Evolutionary conservation across 2,888 invertebrate species (phyloP).

Genomic region (Strigamia maritima): DNA sequence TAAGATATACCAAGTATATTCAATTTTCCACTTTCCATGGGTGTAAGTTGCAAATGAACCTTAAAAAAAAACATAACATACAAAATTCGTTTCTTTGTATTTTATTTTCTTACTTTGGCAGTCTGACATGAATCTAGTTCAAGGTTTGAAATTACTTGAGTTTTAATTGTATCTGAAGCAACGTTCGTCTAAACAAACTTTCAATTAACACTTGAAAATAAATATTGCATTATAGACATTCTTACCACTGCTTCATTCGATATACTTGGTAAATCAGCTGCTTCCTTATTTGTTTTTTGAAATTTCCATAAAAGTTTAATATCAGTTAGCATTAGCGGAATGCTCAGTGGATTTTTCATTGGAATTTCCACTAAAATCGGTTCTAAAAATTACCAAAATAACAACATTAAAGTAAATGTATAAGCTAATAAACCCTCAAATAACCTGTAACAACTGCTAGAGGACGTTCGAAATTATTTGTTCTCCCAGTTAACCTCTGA

Average conservation of each 20-base stretch:
- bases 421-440: not conserved
- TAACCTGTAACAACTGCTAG: constrained; percentile 42
- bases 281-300: constrained; percentile 49
- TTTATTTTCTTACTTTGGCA: constrained; percentile 37
- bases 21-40: constrained; percentile 69
- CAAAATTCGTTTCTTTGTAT: not conserved
- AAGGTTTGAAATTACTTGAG: constrained; percentile 49
- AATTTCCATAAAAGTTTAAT: constrained; percentile 72
- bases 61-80: constrained; percentile 41
- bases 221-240: not conserved
- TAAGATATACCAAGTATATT: constrained; percentile 71
- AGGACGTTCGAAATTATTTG: constrained; percentile 51
- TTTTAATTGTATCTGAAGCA: constrained; percentile 47
- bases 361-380: constrained; percentile 74
- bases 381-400: constrained; percentile 57
- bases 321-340: constrained; percentile 66
- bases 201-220: too few relatives aligned
- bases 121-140: constrained; percentile 45
- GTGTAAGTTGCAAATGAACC: constrained; percentile 68
- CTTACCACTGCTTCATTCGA: constrained; percentile 47
- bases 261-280: constrained; percentile 42
- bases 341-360: constrained; percentile 71
- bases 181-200: not conserved
- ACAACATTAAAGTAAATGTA: not conserved
- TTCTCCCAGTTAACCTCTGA: constrained; percentile 62